Base-by-base conservation (phyloP, 2,888 invertebrate genomes). In the Lepetodrilus schrolli region DNA sequence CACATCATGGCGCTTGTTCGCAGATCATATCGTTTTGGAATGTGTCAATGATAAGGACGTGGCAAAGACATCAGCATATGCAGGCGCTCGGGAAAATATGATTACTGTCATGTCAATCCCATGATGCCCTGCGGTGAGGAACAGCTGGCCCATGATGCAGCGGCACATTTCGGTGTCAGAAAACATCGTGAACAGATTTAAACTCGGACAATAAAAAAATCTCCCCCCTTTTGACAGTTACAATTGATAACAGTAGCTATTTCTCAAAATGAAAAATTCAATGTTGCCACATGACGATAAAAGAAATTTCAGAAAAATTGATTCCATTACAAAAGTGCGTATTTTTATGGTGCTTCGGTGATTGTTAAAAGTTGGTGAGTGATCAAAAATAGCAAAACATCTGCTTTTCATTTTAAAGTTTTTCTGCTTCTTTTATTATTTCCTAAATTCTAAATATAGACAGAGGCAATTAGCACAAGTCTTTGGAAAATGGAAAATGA, bases 71-170 rank as follows among this genome's bases (percentile, higher is more conserved):
- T 20, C 48, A 58, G 17, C 58, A 58, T 58, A 58, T 58, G 58
- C 58, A 58, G n/a, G n/a, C n/a, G 30, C 58, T 34, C 58, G 30
- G 30, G 17, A 58, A 58, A 58, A 58, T 58, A 58, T 58, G 58
- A 58, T 58, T 58, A 58, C 58, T 58, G 58, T 30, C 58, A 30
- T 34, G 58, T 58, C 58, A 58, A 58, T 58, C 58, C 58, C 58
- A 58, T 34, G 30, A 58, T 58, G 58, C 58, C 58, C 58, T 21
- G 21, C 58, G 30, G 58, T 13, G 30, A 58, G 30, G 58, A 13
- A 17, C 58, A 58, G 58, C 58, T 58, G 58, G 17, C 34, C 13
- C n/a, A 21, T 8, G 58, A 58, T 10, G 34, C 17, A 30, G 34
- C 58, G 17, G 2, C 13, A n/a, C 20, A 7, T n/a, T 30, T 23